These are phyloP conservation scores for Apostichopus leukothele DNA, from an alignment of 53 echinoderm and acorn worm genomes.

Conservation along the genomic window DNA sequence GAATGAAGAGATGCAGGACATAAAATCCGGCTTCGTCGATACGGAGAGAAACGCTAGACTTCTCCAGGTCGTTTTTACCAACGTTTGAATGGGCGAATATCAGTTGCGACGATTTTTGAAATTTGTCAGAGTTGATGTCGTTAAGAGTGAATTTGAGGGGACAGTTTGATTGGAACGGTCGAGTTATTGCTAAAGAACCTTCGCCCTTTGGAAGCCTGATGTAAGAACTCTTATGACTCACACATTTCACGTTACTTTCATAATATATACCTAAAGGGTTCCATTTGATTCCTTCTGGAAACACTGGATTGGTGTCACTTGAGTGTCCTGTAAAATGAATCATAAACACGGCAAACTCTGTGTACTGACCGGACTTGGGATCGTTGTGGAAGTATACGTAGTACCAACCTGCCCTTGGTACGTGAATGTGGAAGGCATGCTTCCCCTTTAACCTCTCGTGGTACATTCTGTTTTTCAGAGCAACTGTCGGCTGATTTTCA, in stretches of 20 bases:
- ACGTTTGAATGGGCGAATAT: neutral
- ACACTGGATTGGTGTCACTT: neutral
- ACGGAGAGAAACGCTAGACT: neutral
- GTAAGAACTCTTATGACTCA: neutral
- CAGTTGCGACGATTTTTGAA: neutral
- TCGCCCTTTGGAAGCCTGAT: constrained; percentile 2
- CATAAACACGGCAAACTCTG: constrained; percentile 19
- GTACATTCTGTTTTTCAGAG: constrained; percentile 26
- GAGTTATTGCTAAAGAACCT: neutral
- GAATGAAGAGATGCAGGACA: constrained; percentile 10
- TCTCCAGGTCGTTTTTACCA: constrained; percentile 7
- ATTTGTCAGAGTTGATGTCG: constrained; percentile 3
- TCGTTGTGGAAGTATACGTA: constrained; percentile 17
- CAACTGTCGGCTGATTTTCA: neutral
- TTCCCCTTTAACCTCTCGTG: neutral
- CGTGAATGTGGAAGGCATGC: constrained; percentile 26
- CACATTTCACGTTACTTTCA: neutral
- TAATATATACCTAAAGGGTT: neutral
- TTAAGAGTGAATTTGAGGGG: neutral
- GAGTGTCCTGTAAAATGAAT: constrained; percentile 1
- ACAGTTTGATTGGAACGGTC: neutral
- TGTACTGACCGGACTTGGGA: neutral
- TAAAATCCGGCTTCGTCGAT: constrained; percentile 5
- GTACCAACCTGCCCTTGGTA: constrained; percentile 6
- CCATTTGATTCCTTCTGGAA: constrained; percentile 37